Conservation (phyloP, 2,797 vertebrate species). For the Hozukius guyotensis region DNA sequence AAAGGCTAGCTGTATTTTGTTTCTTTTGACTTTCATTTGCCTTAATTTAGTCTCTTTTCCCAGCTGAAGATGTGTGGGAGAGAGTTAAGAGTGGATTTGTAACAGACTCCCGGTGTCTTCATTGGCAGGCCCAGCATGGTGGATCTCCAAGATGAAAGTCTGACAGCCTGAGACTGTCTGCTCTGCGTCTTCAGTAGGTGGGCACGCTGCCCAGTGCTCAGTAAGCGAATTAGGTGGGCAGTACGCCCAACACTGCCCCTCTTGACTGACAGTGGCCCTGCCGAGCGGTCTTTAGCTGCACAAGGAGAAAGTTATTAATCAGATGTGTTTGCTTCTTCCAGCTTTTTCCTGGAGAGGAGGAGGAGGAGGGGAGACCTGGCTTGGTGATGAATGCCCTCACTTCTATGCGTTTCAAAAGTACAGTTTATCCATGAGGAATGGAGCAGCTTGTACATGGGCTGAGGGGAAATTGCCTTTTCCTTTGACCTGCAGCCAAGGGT, state of each 20-base stretch:
- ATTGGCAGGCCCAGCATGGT: constrained; percentile 66
- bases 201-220: constrained; percentile 69
- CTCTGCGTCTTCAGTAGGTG: constrained; percentile 52
- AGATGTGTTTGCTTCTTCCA: constrained; percentile 56
- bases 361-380: constrained; percentile 28
- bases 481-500: constrained; percentile 75
- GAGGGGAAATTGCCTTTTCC: constrained; percentile 77
- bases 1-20: not conserved
- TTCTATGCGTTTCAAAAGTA: constrained; percentile 75
- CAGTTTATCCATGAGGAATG: constrained; percentile 81
- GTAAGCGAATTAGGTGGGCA: constrained; percentile 74
- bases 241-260: constrained; percentile 40
- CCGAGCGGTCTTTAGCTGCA: constrained; percentile 62
- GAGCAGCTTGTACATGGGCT: constrained; percentile 58
- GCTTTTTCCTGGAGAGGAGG: constrained; percentile 47
- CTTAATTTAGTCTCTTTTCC: constrained; percentile 29
- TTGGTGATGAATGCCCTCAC: constrained; percentile 77
- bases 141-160: constrained; percentile 68
- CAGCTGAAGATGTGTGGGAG: constrained; percentile 54
- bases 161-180: constrained; percentile 65
- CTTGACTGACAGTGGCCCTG: constrained; percentile 69
- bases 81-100: constrained; percentile 44
- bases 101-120: constrained; percentile 62
- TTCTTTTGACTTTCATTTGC: constrained; percentile 49
- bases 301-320: constrained; percentile 78